Evolutionary conservation across 2,113 vertebrate genomes (phyloP).

Genomic region (Leuciscus idus): DNA sequence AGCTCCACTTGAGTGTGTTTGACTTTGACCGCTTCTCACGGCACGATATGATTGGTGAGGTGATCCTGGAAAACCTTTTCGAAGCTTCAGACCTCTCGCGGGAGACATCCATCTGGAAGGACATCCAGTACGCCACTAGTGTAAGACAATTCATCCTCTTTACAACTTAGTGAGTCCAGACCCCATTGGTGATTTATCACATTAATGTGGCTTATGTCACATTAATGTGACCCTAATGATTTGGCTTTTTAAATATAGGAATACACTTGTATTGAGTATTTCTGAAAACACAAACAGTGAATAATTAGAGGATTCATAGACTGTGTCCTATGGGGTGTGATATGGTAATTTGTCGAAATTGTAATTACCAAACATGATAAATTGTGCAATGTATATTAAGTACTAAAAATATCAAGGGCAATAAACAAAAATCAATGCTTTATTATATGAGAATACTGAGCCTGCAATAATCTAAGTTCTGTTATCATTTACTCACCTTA

Average conservation of each 20-base stretch:
- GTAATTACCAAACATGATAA: slow-evolving; percentile 12
- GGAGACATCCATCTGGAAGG: slow-evolving; percentile 93
- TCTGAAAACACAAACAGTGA: slow-evolving; percentile 21
- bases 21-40: slow-evolving; percentile 98
- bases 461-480: neutral
- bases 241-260: slow-evolving; percentile 7
- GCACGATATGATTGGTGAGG: slow-evolving; percentile 98
- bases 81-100: slow-evolving; percentile 92
- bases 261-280: slow-evolving; percentile 20
- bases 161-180: slow-evolving; percentile 21
- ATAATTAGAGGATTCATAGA: slow-evolving; percentile 26
- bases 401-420: neutral
- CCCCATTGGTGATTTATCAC: slow-evolving; percentile 20
- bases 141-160: slow-evolving; percentile 65
- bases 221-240: slow-evolving; percentile 15
- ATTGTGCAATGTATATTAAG: slow-evolving; percentile 22
- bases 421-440: neutral
- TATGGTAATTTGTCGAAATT: slow-evolving; percentile 1
- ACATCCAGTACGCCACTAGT: slow-evolving; percentile 81
- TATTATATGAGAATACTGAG: neutral
- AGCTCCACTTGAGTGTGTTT: slow-evolving; percentile 95
- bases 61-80: slow-evolving; percentile 94
- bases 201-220: slow-evolving; percentile 6
- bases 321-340: slow-evolving; percentile 15
- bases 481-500: neutral